These are phyloP conservation scores for Ridgeia piscesae DNA, from an alignment of 1,140 invertebrate species.

Conservation along the genomic window DNA sequence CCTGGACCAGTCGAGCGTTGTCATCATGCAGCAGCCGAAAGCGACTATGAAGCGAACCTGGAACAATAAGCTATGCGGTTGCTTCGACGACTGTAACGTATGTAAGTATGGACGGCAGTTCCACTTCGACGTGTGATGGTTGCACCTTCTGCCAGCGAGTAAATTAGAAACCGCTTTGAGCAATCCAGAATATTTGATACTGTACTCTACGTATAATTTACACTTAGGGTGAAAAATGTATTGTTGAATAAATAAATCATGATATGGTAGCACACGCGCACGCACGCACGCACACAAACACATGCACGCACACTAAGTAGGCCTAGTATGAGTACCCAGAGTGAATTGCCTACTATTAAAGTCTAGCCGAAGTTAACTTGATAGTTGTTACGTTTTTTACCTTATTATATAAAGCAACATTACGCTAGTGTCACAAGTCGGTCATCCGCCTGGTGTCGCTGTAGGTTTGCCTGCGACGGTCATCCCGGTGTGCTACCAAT, in stretches of 20 bases:
- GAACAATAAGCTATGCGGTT: background rate
- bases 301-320: too few species aligned
- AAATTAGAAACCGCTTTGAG: background rate
- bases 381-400: too few species aligned
- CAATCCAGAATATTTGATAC: background rate
- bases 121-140: too few species aligned
- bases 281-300: too few species aligned
- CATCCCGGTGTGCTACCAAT: background rate
- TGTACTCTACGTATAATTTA: too few species aligned
- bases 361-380: too few species aligned
- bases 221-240: too few species aligned
- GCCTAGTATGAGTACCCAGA: too few species aligned
- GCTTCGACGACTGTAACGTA: background rate
- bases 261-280: too few species aligned
- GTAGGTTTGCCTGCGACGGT: background rate
- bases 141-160: background rate
- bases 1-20: background rate
- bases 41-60: background rate
- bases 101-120: background rate
- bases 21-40: background rate
- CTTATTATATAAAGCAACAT: background rate
- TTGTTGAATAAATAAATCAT: too few species aligned
- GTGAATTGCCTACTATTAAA: too few species aligned
- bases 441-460: background rate
- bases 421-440: background rate